Conservation (phyloP, 2,113 vertebrate species). For the Grammomys dolichurus region DNA sequence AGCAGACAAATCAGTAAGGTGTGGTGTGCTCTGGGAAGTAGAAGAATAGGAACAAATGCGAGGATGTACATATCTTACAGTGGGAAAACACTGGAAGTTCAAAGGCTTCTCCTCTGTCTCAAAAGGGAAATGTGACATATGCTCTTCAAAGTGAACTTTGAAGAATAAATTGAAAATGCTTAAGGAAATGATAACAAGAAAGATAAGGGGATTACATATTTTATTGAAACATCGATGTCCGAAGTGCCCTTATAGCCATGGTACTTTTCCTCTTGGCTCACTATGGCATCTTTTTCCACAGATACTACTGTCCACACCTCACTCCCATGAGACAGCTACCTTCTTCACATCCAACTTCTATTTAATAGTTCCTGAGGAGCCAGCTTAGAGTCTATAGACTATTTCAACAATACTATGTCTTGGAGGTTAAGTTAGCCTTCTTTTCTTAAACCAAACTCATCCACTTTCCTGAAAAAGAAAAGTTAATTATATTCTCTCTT, state of each 20-base stretch:
- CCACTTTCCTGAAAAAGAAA: not conserved
- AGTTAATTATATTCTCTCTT: not conserved
- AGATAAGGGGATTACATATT: not conserved
- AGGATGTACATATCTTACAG: not conserved
- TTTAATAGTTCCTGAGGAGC: not conserved
- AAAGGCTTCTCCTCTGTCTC: not conserved
- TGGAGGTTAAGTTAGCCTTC: not conserved
- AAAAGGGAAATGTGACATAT: not conserved
- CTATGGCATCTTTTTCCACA: not conserved
- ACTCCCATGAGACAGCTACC: too few relatives aligned
- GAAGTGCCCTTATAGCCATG: not conserved
- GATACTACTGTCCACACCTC: not conserved
- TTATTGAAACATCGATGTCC: not conserved
- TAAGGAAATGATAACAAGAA: not conserved
- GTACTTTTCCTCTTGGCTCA: not conserved
- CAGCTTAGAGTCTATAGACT: not conserved
- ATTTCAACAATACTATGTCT: not conserved
- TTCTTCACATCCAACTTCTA: not conserved
- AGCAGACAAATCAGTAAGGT: not conserved
- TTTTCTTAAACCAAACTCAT: not conserved
- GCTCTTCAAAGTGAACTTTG: not conserved
- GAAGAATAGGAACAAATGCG: not conserved
- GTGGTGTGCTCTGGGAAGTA: not conserved
- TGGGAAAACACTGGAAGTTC: not conserved
- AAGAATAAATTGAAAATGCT: constrained; percentile 5